phyloP scores from a whole-genome alignment of 2,888 invertebrate species.

The Oscheius myriophilus region DNA sequence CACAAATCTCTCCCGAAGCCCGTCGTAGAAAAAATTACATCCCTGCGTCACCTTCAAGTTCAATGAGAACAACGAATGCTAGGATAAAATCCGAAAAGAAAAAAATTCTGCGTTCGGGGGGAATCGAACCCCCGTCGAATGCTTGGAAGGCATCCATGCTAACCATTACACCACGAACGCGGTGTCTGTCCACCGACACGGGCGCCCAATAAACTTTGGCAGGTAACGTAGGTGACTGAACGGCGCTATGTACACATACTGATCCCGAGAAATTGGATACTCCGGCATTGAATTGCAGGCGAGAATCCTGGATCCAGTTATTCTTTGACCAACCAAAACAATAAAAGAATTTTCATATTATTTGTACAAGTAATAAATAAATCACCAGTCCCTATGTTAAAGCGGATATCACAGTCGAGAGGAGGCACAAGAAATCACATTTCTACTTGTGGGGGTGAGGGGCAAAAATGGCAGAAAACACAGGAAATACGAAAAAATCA shows the following conservation, averaged over 20 bases:
- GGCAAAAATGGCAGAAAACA: background rate
- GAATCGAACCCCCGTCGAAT: conserved; percentile 56
- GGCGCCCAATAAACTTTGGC: background rate
- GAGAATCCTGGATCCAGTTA: background rate
- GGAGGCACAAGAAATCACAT: background rate
- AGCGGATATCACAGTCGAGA: conserved; percentile 29
- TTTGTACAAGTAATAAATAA: background rate
- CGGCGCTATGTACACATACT: no score
- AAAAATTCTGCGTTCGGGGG: conserved; percentile 37
- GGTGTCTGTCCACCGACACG: no score
- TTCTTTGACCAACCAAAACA: background rate
- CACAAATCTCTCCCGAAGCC: no score
- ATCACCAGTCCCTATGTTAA: conserved; percentile 23
- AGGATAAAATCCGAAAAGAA: no score
- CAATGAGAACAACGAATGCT: background rate
- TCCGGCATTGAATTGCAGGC: background rate
- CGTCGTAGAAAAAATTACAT: no score
- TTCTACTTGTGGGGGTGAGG: background rate
- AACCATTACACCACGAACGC: conserved; percentile 57
- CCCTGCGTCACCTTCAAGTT: no score
- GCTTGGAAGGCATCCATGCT: conserved; percentile 59
- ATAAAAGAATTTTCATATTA: background rate
- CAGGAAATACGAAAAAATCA: conserved; percentile 20
- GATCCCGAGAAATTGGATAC: no score
- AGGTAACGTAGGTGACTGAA: no score